Evolutionary conservation across 2,113 vertebrate genomes (phyloP), one percentile per base, ranked within the genome.

Genomic region (Brachypodius melanocephalos): DNA sequence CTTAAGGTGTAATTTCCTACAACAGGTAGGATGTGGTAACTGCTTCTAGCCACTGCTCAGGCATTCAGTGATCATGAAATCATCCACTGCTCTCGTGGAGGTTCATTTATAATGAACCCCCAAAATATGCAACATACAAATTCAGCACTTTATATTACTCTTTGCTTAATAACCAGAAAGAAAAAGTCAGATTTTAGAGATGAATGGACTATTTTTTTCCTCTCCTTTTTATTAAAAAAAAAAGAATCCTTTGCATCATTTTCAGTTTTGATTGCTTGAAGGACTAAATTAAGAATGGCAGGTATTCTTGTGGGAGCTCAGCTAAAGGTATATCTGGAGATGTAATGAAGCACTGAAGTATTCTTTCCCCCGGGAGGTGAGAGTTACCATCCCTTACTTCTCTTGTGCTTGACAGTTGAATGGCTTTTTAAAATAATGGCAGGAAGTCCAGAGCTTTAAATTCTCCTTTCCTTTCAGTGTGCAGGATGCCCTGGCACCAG

Each of bases 381-480:
- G 67, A 51, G 52, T 21, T 94, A 86, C 85, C 93, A 85, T 94
- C 46, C 36, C 34, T 75, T 29, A 26, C 38, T 95, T 94, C 87
- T 95, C 86, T 72, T 57, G 19, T 14, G 40, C 57, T 57, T 94
- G 92, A 83, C 86, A 90, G 57, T 72, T 69, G 85, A 85, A 71
- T 5, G 2, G 26, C 20, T 81, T 59, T 79, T 91, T 88, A 7
- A 84, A 92, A 91, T 85, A 91, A 88, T 42, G 24, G 31, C 87
- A 97, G 95, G 92, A 96, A 95, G 87, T 57, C 16, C 61, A 67
- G 72, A 45, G 84, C 49, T 91, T 94, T 34, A 3, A 24, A 10
- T 74, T 22, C 66, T 72, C 54, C 54, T 91, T 80, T 59, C 78
- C 72, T 80, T 86, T 61, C 75, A 45, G 68, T 17, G 12, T 78